Base-by-base conservation (phyloP, 2,888 invertebrate species). In the Acanthococcus lagerstroemiae region DNA sequence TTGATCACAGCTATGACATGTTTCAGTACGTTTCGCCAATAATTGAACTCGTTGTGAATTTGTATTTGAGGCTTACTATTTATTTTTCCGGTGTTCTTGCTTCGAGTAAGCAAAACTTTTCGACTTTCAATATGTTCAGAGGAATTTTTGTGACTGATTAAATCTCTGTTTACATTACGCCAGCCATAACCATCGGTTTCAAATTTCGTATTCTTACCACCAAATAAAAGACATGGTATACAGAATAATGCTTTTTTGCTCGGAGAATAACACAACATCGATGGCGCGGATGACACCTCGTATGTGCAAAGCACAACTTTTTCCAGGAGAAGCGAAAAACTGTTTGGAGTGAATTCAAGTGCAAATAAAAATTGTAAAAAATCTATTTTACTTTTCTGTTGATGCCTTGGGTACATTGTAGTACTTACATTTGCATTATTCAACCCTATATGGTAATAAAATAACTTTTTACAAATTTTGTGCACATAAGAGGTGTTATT, bases 1-100 rank as follows among this genome's bases (percentile, higher is more conserved):
- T 71, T 73, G 24, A 71, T 70, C 7, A 70, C 71, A 37, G 68
- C 65, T 30, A 73, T 70, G 56, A 74, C 70, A 54, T 72, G 65
- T 55, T 67, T 61, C 57, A 74, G 69, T 54, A 73, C 70, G 67
- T 71, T 68, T 65, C 67, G 55, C 72, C 72, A 74, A 68, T 85
- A 75, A 50, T 58, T 46, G 17, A 50, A 50, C 58, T 66, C 66
- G 30, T 66, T 19, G n/a, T 66, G 25, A 44, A 56, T 27, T 56
- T 66, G 56, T 9, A 30, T 46, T 24, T 61, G 12, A 27, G 50
- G 26, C 27, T 61, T 26, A 27, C 12, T 27, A 55, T 55, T 54
- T 54, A 65, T 65, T 44, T 24, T 37, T 15, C 50, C 26, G 17
- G 26, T 27, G 57, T 24, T 58, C 45, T 58, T 65, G 19, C 65